Conservation (phyloP, 2,888 invertebrate species). For the Cepaea hortensis region DNA sequence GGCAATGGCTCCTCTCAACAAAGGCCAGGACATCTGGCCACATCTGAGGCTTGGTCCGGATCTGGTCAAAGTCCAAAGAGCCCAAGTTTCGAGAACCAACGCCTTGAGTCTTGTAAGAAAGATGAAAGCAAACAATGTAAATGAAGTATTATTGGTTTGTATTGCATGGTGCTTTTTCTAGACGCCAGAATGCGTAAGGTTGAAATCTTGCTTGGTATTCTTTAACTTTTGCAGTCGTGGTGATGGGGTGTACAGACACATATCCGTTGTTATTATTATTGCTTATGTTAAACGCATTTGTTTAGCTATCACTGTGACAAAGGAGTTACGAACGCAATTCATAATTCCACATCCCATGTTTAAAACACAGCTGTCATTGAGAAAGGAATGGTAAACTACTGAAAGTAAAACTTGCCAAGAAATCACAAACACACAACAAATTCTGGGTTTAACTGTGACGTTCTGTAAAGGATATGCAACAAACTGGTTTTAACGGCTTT, state of each 20-base stretch:
- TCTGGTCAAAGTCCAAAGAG: slow-evolving; percentile 12
- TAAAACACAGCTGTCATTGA: no score
- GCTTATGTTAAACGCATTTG: not conserved
- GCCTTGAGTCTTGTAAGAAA: slow-evolving; percentile 41
- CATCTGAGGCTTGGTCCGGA: slow-evolving; percentile 10
- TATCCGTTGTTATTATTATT: not conserved
- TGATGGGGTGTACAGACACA: not conserved
- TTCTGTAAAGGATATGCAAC: no score
- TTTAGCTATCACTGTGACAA: no score
- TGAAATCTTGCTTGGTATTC: not conserved
- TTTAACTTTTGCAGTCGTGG: not conserved
- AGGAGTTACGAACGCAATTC: no score
- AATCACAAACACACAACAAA: no score
- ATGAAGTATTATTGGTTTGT: slow-evolving; percentile 30
- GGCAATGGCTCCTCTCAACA: slow-evolving; percentile 29
- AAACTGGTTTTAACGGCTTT: no score
- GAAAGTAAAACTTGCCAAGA: no score
- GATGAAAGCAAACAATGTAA: slow-evolving; percentile 35
- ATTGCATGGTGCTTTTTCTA: slow-evolving; percentile 26
- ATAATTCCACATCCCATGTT: no score
- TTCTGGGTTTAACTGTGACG: no score
- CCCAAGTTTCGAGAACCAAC: slow-evolving; percentile 31
- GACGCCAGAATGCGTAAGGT: slow-evolving; percentile 15
- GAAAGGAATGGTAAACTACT: no score
- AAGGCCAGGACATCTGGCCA: slow-evolving; percentile 20